Conservation (phyloP, 2,888 invertebrate genomes). For the Erannis defoliaria region DNA sequence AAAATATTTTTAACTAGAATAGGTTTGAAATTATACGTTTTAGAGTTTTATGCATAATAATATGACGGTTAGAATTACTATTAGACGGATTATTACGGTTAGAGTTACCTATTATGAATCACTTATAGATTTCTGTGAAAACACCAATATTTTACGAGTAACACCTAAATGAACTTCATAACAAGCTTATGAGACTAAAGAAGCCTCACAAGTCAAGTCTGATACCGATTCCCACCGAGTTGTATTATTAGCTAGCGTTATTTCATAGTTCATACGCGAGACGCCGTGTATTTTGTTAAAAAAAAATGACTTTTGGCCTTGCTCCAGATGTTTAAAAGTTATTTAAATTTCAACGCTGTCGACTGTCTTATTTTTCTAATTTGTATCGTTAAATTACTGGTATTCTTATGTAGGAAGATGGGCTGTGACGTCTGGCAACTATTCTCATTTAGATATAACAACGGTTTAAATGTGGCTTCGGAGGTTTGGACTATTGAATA, state of each 20-base stretch:
- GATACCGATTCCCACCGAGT: not conserved
- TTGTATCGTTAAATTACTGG: not conserved
- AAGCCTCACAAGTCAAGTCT: not conserved
- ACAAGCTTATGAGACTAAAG: slow-evolving; percentile 1
- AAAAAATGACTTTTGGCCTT: slow-evolving; percentile 30
- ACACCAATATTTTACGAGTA: not conserved
- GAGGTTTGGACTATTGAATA: too few species aligned
- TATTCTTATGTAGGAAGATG: not conserved
- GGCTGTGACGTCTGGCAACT: not conserved
- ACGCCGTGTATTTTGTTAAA: slow-evolving; percentile 21
- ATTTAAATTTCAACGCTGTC: slow-evolving; percentile 12
- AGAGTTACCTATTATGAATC: too few species aligned
- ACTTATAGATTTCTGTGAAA: not conserved
- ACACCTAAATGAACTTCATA: not conserved
- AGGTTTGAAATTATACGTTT: too few species aligned
- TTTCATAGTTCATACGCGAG: slow-evolving; percentile 4
- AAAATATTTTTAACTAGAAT: too few species aligned
- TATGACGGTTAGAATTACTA: too few species aligned
- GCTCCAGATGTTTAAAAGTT: slow-evolving; percentile 32
- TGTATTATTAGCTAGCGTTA: slow-evolving; percentile 8
- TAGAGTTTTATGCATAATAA: too few species aligned
- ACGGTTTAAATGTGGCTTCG: too few species aligned
- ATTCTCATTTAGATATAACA: too few species aligned
- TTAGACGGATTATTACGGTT: too few species aligned
- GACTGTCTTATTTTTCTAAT: slow-evolving; percentile 13